These are phyloP conservation scores for Heteropelma amictum DNA, from an alignment of 2,888 invertebrate species.

Conservation along the genomic window DNA sequence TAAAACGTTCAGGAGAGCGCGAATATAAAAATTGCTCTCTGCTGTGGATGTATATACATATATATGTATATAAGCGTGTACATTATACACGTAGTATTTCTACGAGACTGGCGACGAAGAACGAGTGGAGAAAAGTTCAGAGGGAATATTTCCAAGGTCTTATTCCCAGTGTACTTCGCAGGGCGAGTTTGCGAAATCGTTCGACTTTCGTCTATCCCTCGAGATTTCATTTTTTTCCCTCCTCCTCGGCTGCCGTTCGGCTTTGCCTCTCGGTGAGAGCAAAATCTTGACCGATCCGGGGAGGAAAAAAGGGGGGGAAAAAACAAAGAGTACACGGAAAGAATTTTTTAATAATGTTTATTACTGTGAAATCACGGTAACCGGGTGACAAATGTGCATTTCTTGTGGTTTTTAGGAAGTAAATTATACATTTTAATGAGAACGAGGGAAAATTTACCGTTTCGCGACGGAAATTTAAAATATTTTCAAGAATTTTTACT, in stretches of 20 bases:
- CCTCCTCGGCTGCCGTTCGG: no score
- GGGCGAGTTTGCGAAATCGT: slow-evolving; percentile 3
- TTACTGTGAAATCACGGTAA: no score
- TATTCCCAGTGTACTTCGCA: not conserved
- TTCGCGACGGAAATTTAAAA: no score
- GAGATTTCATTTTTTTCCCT: slow-evolving; percentile 5
- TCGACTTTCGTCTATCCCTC: slow-evolving; percentile 19
- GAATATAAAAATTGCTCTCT: slow-evolving; percentile 30
- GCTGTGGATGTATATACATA: not conserved
- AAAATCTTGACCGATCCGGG: not conserved
- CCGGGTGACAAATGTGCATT: no score
- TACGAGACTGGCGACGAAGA: not conserved
- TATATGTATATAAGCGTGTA: not conserved
- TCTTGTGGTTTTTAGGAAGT: no score
- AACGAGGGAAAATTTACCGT: no score
- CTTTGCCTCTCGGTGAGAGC: not conserved
- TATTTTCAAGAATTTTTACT: no score
- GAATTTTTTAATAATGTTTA: no score
- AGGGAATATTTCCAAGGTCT: not conserved
- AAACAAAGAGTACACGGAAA: no score
- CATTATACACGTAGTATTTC: not conserved
- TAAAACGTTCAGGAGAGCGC: slow-evolving; percentile 50
- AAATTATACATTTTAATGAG: no score
- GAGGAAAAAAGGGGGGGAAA: not conserved
- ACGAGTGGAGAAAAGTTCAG: not conserved